Evolutionary conservation across 2,797 vertebrate species (phyloP).

Genomic region (Ispidina picta): DNA sequence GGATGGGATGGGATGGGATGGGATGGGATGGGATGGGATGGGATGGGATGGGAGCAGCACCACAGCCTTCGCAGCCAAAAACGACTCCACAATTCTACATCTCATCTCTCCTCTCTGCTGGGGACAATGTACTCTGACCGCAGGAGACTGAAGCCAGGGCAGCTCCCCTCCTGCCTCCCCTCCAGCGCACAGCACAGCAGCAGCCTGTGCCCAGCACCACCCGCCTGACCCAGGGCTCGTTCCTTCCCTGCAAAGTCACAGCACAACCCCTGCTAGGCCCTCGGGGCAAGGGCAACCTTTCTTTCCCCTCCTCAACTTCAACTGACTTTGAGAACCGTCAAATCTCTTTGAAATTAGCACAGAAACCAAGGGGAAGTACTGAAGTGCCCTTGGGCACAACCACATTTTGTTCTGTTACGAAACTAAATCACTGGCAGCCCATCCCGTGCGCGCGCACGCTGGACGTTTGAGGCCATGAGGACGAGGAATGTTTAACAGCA

Average conservation of each 20-base stretch:
- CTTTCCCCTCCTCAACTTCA: neutral
- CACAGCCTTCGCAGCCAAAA: neutral
- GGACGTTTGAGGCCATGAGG: neutral
- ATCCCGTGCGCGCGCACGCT: neutral
- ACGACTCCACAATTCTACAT: too few species aligned
- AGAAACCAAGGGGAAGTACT: slow-evolving; percentile 12
- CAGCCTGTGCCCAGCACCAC: neutral
- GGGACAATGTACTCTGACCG: neutral
- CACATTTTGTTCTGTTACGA: neutral
- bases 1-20: accelerated
- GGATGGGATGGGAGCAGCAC: neutral
- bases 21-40: neutral
- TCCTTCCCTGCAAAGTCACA: neutral
- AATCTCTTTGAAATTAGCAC: neutral
- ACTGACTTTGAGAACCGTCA: neutral
- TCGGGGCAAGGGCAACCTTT: neutral
- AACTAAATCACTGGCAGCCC: neutral
- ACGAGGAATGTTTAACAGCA: neutral
- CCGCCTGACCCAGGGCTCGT: neutral
- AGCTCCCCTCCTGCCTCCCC: neutral
- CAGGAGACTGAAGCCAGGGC: neutral
- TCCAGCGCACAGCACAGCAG: neutral
- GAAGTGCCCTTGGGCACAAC: slow-evolving; percentile 1
- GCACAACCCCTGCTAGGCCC: neutral
- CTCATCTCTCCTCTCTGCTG: accelerated